Percentiles rank a stretch among this genome's conserved stretches.
Conservation (phyloP, 2,797 vertebrate species). For the Emydoidea blandingii region DNA sequence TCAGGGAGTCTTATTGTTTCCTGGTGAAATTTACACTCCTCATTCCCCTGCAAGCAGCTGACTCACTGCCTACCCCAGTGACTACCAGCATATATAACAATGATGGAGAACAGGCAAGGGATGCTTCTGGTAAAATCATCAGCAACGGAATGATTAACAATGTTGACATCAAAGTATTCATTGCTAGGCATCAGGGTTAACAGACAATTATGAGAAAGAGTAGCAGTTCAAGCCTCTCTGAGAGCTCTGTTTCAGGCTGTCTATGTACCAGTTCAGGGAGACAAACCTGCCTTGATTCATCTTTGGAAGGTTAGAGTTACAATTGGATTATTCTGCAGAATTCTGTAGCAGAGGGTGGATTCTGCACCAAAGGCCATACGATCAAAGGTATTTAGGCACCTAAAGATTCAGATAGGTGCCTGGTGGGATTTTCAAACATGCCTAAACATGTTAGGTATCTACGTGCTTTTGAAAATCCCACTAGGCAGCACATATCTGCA, state of each 20-base stretch:
- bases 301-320: not conserved
- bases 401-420: not conserved
- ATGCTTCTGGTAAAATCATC: not conserved
- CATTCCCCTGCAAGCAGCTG: not conserved
- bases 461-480: not conserved
- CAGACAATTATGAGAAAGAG: not conserved
- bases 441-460: not conserved
- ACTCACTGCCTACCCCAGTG: not conserved
- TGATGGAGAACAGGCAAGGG: accelerated
- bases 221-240: not conserved
- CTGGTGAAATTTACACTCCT: not conserved
- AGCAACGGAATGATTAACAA: not conserved
- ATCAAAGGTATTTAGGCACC: not conserved
- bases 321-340: not conserved
- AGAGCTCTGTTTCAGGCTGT: not conserved
- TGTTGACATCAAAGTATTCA: not conserved
- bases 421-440: not conserved
- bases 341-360: accelerated
- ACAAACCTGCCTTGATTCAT: accelerated
- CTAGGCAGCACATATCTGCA: accelerated
- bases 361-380: not conserved
- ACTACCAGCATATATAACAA: not conserved
- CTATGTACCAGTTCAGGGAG: not conserved
- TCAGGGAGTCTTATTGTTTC: not conserved
- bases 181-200: not conserved